These are phyloP conservation scores for Achlya flavicornis DNA, from an alignment of 2,888 invertebrate species.

Conservation along the genomic window DNA sequence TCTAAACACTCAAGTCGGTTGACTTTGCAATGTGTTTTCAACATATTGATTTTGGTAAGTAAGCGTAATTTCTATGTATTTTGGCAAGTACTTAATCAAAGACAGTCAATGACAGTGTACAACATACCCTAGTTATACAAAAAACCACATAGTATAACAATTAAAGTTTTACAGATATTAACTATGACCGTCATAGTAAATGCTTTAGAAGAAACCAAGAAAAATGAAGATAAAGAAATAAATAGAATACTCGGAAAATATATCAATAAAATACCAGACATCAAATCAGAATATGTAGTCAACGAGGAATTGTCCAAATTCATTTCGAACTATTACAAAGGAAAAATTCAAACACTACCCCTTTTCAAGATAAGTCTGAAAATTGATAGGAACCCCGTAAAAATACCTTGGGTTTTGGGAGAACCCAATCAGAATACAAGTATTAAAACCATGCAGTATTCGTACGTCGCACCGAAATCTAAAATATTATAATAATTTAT, in stretches of 20 bases:
- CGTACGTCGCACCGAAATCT: conserved; percentile 30
- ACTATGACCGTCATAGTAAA: conserved; percentile 29
- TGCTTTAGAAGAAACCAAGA: conserved; percentile 39
- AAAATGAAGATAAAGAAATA: conserved; percentile 42
- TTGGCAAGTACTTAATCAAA: background rate
- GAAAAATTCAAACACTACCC: conserved; percentile 64
- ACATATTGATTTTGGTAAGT: conserved; percentile 51
- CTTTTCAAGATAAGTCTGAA: conserved; percentile 66
- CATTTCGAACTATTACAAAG: conserved; percentile 59
- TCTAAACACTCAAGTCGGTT: background rate
- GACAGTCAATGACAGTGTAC: no score
- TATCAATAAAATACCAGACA: conserved; percentile 57
- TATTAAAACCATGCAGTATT: conserved; percentile 33
- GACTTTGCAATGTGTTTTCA: conserved; percentile 16
- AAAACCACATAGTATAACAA: background rate
- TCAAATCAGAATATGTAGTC: conserved; percentile 60
- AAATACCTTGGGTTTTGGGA: conserved; percentile 67
- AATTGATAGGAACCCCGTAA: conserved; percentile 66
- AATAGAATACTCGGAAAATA: conserved; percentile 53
- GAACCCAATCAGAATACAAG: conserved; percentile 27
- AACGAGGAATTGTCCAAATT: conserved; percentile 59
- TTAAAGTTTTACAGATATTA: conserved; percentile 30
- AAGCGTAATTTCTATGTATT: background rate
- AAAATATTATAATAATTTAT: conserved; percentile 24
- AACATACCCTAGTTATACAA: no score